These are phyloP conservation scores for Luperina nickerlii DNA, from an alignment of 2,888 invertebrate species.

Conservation along the genomic window DNA sequence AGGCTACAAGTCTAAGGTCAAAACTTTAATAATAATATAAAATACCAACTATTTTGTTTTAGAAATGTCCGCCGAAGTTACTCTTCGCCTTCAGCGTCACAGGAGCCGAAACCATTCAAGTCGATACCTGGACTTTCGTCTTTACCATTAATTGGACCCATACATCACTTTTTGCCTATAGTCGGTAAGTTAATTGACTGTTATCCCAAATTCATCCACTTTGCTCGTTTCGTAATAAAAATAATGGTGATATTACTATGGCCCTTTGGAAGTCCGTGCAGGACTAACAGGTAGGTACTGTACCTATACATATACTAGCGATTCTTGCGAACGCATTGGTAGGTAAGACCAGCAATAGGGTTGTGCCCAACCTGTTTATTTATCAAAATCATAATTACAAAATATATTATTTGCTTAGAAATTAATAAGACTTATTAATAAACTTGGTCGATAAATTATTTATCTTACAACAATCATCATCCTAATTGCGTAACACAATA, in stretches of 20 bases:
- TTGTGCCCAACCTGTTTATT: too few relatives aligned
- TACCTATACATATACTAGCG: background rate
- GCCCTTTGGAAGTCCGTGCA: background rate
- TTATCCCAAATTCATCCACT: background rate
- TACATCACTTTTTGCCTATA: slow-evolving; percentile 82
- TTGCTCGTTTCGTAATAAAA: background rate
- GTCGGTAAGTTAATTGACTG: slow-evolving; percentile 72
- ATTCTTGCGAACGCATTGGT: background rate
- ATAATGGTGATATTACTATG: background rate
- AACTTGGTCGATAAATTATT: background rate
- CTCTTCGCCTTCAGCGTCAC: slow-evolving; percentile 50
- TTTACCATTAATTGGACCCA: slow-evolving; percentile 80
- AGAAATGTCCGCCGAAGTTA: slow-evolving; percentile 61
- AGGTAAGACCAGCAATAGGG: background rate
- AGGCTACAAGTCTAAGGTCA: background rate
- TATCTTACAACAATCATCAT: background rate
- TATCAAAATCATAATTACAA: background rate
- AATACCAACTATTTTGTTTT: slow-evolving; percentile 32
- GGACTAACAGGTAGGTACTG: too few relatives aligned
- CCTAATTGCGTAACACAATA: background rate
- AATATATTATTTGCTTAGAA: background rate
- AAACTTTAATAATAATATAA: too few relatives aligned
- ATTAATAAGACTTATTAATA: background rate
- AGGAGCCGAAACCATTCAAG: slow-evolving; percentile 74
- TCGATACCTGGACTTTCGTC: slow-evolving; percentile 82